Evolutionary conservation across 2,888 invertebrate genomes (phyloP).

Genomic region (Orgyia antiqua): DNA sequence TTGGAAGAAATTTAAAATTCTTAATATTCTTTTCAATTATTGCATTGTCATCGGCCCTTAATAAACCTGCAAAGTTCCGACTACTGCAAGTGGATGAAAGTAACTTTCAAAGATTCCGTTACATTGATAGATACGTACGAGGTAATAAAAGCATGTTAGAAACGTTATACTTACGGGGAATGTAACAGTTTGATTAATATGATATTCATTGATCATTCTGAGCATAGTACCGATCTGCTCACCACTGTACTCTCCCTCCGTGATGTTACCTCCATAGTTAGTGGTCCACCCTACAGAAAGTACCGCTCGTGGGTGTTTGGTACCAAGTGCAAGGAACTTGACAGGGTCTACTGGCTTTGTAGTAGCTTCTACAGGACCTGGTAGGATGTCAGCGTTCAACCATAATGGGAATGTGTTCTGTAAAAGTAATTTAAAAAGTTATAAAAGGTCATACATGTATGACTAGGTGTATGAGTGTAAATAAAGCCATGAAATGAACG

Average conservation of each 20-base stretch:
- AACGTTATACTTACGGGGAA: conserved; percentile 86
- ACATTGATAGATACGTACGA: too few relatives aligned
- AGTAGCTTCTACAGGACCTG: conserved; percentile 82
- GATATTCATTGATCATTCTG: conserved; percentile 69
- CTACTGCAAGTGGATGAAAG: too few relatives aligned
- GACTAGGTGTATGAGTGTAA: too few relatives aligned
- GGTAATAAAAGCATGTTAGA: too few relatives aligned
- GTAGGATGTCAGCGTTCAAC: conserved; percentile 92
- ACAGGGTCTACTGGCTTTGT: conserved; percentile 80
- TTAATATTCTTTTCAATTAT: too few relatives aligned
- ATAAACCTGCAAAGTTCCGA: too few relatives aligned
- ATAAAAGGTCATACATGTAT: too few relatives aligned
- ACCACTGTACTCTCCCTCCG: conserved; percentile 79
- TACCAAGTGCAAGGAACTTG: conserved; percentile 80
- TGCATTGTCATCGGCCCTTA: too few relatives aligned
- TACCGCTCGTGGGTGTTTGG: conserved; percentile 79
- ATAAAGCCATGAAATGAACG: too few relatives aligned
- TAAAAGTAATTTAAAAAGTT: conserved; percentile 55
- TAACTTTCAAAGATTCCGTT: too few relatives aligned
- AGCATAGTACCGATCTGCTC: conserved; percentile 84
- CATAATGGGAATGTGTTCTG: conserved; percentile 87
- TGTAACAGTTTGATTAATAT: conserved; percentile 83
- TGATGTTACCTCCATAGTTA: conserved; percentile 71
- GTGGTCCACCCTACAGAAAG: conserved; percentile 93
- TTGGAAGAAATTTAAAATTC: too few relatives aligned